Base-by-base conservation (phyloP, 2,113 vertebrate genomes). In the Leptobrachium leishanense region DNA sequence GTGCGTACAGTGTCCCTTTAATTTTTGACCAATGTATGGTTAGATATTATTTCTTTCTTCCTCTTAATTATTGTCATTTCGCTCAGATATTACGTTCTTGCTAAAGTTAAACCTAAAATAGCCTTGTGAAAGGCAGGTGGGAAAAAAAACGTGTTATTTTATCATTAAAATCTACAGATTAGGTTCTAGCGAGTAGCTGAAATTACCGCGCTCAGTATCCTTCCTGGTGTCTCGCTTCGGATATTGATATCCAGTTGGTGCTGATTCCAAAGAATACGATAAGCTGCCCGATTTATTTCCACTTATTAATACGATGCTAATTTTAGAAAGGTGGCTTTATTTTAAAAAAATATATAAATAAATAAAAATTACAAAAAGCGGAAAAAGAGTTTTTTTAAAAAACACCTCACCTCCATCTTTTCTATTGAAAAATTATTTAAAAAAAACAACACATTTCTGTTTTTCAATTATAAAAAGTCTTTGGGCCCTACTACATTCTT, bases 221-320 rank as follows among this genome's bases (percentile, higher is more conserved):
- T 77, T 3, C 13, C 8, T 43, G 13, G 43, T 77, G 31, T 44
- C 67, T 77, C n/a, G 15, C 2, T 20, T 53, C 55, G 68, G 67
- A 70, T 70, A 70, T 44, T 62, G 67, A 70, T 77, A 77, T 77
- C 67, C 43, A 10, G 57, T 63, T 43, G 55, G 15, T 40, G 43
- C 54, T 77, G 68, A 77, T 68, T 8, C 42, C 8, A 62, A 68
- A 68, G 43, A 76, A 59, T 62, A 70, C 13, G 43, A 70, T 77
- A 46, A 63, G 43, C 12, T 20, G 57, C 12, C 12, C 13, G 62
- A 59, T 15, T 62, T 15, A 57, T 54, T 57, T 40, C 43, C 41
- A 43, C 2, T 43, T 69, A 69, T 70, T 43, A 63, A 62, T 2
- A 43, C 8, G 3, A 11, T 50, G 8, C 55, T 11, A 54, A 46